Conservation (phyloP, 2,888 invertebrate species). For the Harpagoxenus sublaevis region DNA sequence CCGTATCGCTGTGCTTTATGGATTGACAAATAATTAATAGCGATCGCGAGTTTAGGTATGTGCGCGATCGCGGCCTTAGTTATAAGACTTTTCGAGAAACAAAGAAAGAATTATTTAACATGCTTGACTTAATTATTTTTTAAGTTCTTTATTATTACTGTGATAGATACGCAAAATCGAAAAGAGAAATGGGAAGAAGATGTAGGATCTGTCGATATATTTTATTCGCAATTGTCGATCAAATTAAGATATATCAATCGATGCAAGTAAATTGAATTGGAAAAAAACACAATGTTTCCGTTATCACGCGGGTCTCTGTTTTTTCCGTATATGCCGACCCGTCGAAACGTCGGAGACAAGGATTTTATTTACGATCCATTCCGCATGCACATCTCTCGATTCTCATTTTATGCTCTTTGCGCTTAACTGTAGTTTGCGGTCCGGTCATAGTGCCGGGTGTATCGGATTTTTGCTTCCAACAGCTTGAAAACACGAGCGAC, state of each 20-base stretch:
- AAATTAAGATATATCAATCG: background rate
- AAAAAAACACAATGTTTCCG: slow-evolving; percentile 16
- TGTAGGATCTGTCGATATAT: background rate
- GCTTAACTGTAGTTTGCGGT: slow-evolving; percentile 82
- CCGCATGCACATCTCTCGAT: slow-evolving; percentile 76
- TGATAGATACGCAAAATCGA: slow-evolving; percentile 16
- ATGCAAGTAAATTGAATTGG: slow-evolving; percentile 2
- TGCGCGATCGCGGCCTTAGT: slow-evolving; percentile 28
- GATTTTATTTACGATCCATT: slow-evolving; percentile 78
- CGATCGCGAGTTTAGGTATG: background rate
- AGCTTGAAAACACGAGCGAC: slow-evolving; percentile 52
- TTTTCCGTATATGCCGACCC: slow-evolving; percentile 33
- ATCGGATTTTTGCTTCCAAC: slow-evolving; percentile 62
- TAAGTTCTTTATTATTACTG: slow-evolving; percentile 30
- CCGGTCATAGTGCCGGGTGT: slow-evolving; percentile 68
- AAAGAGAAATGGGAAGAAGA: background rate
- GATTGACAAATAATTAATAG: slow-evolving; percentile 82
- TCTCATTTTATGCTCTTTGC: slow-evolving; percentile 79
- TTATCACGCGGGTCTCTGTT: slow-evolving; percentile 14
- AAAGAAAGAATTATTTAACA: slow-evolving; percentile 19
- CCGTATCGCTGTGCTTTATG: slow-evolving; percentile 87
- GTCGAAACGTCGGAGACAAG: slow-evolving; percentile 73
- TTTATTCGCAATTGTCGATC: background rate
- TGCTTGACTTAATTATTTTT: slow-evolving; percentile 7
- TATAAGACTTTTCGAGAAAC: background rate